A percentile compares a stretch with the other conserved stretches of the same genome.
Evolutionary conservation across 2,797 vertebrate genomes (phyloP).

Genomic region (Zalophus californianus): DNA sequence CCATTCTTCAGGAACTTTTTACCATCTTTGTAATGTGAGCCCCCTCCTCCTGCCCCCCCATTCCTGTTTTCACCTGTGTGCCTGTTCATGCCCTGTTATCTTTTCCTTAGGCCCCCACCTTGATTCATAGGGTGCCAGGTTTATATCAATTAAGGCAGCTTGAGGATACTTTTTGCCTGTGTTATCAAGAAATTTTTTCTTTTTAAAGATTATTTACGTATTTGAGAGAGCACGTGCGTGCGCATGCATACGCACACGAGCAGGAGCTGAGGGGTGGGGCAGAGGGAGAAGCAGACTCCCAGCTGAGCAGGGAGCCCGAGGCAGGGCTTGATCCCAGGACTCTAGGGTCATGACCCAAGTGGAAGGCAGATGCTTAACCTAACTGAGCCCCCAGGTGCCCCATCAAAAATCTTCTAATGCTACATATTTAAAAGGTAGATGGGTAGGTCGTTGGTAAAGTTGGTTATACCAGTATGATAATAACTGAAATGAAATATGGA

Average conservation of each 20-base stretch:
- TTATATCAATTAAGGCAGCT: not conserved
- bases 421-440: not conserved
- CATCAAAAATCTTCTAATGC: not conserved
- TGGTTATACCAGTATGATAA: not conserved
- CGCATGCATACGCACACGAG: too few relatives aligned
- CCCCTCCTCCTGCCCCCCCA: too few relatives aligned
- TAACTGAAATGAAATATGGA: not conserved
- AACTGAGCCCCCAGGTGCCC: not conserved
- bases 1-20: not conserved
- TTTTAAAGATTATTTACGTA: not conserved
- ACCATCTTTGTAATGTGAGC: not conserved
- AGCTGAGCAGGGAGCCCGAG: not conserved
- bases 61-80: not conserved
- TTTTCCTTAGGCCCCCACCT: not conserved
- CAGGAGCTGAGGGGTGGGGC: not conserved
- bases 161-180: not conserved
- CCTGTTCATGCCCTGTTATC: not conserved
- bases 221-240: too few relatives aligned
- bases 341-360: not conserved
- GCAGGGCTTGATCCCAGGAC: not conserved
- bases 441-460: not conserved
- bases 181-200: not conserved
- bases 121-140: constrained; percentile 14
- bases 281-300: not conserved
- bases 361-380: not conserved